Base-by-base conservation (phyloP, 2,113 vertebrate genomes). In the Heloderma charlesbogerti region DNA sequence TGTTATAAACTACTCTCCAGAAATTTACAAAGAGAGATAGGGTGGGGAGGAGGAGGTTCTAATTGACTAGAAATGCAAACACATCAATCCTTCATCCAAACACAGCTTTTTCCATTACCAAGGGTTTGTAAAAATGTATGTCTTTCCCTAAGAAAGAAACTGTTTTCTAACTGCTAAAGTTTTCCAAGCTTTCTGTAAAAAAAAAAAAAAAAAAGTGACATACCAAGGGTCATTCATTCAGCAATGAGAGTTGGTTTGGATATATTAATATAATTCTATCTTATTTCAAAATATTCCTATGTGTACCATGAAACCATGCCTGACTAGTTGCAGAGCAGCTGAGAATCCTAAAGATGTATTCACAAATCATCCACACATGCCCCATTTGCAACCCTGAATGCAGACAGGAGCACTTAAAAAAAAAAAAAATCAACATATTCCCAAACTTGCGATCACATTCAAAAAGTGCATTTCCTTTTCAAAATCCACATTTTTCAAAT, bases 101-200 rank as follows among this genome's bases (percentile, higher is more conserved):
- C 77, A n/a, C 0, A 88, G 40, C 2, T 8, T 84, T 77, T 67
- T 77, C 71, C n/a, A 85, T 67, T n/a, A 0, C 29, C 2, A 81
- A 89, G 48, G 51, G 10, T 88, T 37, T 60, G 72, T 82, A 84
- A 57, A 22, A 86, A 90, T 67, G 25, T 37, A 27, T 27, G 20
- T 16, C 34, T 45, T 87, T 84, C n/a, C 43, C 79, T 43, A 85
- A 79, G 57, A 78, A 85, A 54, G 51, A 60, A 29, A 57, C 34
- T 84, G 16, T 57, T 92, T 89, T 71, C 67, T 37, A 29, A 27
- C 87, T 82, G 69, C 74, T 79, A 25, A 66, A 45, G 57, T 63
- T 84, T 5, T 43, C 72, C 43, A 7, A 2, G 57, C 78, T 51
- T 78, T 54, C n/a, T 77, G 67, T 51, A 1, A 0, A 8, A 89